Evolutionary conservation across 1,140 invertebrate species (phyloP), one percentile per base, ranked within the genome.

Genomic region (Penaeus japonicus): DNA sequence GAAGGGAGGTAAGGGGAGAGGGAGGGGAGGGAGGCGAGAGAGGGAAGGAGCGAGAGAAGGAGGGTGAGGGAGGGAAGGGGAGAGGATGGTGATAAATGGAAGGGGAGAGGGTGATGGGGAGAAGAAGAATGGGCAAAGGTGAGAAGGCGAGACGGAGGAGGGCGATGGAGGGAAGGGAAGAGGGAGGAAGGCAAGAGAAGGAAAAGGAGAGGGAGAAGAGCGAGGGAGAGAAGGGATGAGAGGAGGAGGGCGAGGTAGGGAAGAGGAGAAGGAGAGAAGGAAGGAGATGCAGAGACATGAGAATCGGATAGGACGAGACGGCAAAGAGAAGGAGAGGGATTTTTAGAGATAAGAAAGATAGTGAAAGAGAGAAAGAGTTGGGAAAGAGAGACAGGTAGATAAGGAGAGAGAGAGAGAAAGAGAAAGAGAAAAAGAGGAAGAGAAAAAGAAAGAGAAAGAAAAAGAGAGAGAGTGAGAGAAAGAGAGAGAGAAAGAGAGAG

Each of bases 111-210:
- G 22, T 20, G 47, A 15, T 12, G 7, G 62, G 22, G 62, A 70
- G 2, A 22, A 12, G 22, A 24, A n/a, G n/a, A n/a, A n/a, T n/a
- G 47, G 24, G 35, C 17, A 18, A n/a, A n/a, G 30, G 55, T 47
- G 62, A 53, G 82, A 84, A 39, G 73, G 81, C n/a, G n/a, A n/a
- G n/a, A n/a, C n/a, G n/a, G n/a, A n/a, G n/a, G 70, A 1, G 70
- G 4, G 7, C 22, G 7, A 47, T 20, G 22, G 4, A 47, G 15
- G 18, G 12, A 22, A 1, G 3, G 12, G 0, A 15, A 30, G 7
- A 32, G 59, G 2, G 32, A 54, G 27, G 55, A 62, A 17, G 18
- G 54, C 17, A 15, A 24, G 54, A 35, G 47, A 32, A 65, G 47
- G 35, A 4, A 22, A 32, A 27, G 80, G 35, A 5, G 7, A 32